A percentile compares a stretch with the other conserved stretches of the same genome.
phyloP scores from a whole-genome alignment of 2,113 vertebrate genomes.

The Siniperca chuatsi region DNA sequence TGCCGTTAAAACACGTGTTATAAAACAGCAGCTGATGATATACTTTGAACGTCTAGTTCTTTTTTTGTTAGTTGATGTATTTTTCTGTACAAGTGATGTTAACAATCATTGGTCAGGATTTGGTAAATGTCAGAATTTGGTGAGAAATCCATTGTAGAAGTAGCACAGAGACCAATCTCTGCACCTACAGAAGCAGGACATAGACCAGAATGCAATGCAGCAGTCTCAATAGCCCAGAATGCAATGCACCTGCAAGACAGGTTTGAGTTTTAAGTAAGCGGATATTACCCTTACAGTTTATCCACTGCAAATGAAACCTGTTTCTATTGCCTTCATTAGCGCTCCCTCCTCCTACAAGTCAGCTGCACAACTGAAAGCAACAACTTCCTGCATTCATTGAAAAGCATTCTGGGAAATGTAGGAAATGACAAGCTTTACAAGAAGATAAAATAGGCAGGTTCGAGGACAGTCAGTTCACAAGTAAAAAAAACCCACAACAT shows the following conservation, averaged over 20 bases:
- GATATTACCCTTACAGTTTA: neutral
- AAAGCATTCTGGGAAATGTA: neutral
- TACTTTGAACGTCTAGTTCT: no score
- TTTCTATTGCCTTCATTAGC: neutral
- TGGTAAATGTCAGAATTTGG: neutral
- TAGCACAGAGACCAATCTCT: neutral
- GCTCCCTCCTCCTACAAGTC: neutral
- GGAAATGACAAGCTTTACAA: neutral
- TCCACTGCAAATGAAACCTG: neutral
- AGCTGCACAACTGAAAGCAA: neutral
- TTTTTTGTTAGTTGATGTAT: no score
- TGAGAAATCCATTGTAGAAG: neutral
- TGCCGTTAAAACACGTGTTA: rapidly evolving
- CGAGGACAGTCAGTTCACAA: no score
- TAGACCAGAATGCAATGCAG: neutral
- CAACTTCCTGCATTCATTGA: neutral
- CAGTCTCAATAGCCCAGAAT: neutral
- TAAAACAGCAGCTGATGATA: neutral
- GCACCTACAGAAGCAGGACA: neutral
- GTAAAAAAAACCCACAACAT: neutral
- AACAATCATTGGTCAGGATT: neutral
- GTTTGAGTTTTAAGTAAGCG: neutral
- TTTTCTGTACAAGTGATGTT: neutral
- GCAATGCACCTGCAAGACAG: neutral
- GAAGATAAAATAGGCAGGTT: no score